Evolutionary conservation across 2,113 vertebrate genomes (phyloP), one percentile per base, ranked within the genome.

Genomic region (Aspiorhynchus laticeps): DNA sequence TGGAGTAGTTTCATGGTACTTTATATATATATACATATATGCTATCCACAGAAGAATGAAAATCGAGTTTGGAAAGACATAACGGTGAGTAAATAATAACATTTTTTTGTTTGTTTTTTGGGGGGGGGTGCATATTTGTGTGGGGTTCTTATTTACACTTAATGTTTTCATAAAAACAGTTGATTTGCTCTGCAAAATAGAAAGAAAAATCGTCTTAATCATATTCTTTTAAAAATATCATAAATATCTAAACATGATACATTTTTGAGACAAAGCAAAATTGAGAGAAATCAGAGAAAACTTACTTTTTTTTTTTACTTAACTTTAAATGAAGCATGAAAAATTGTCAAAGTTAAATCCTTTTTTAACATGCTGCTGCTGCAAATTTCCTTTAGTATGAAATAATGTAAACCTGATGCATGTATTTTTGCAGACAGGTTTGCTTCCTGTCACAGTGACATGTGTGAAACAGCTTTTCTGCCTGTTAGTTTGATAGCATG

Each of bases 391-490:
- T 53, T 21, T 12, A 78, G 46, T 3, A n/a, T 74, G 17, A 74
- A n/a, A n/a, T 41, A 41, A 43, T 43, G 41, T 76, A 46, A 26
- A 26, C n/a, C 74, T 76, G 41, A 76, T 28, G 12, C 73, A 76
- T 76, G 74, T 36, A 21, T 51, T 33, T 77, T 59, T 61, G 17
- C 14, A 85, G n/a, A 61, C n/a, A 78, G 48, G 24, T 56, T 87
- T 78, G 21, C 61, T 17, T 51, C 33, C 75, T 76, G 12, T 76
- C n/a, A 4, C 26, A 41, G 75, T 26, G 17, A 69, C 86, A 80
- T 53, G 48, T 80, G 82, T 84, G 19, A 48, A 84, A 74, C 14
- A 63, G 24, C 63, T 87, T 56, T 73, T 79, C 77, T 7, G n/a
- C 63, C 77, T 48, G 5, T 85, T 77, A 79, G 59, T 85, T 79